Conservation (phyloP, 2,888 invertebrate species). For the Caenorhabditis imperialis region DNA sequence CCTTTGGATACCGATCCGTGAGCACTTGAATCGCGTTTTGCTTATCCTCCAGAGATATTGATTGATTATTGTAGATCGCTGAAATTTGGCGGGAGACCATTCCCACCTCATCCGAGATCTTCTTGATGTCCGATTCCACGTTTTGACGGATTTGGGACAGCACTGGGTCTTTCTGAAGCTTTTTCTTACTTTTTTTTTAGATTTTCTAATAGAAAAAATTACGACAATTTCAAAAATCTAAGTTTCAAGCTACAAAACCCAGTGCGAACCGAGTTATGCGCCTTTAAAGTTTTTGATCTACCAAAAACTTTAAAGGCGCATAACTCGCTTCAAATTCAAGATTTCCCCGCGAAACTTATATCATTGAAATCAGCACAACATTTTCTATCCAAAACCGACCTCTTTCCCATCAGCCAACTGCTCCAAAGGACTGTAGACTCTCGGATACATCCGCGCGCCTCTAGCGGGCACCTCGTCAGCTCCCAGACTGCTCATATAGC, state of each 20-base stretch:
- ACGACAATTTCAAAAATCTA: no score
- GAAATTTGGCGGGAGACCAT: constrained; percentile 35
- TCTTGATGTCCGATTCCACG: constrained; percentile 40
- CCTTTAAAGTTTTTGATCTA: no score
- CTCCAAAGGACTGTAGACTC: constrained; percentile 25
- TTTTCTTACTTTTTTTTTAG: no score
- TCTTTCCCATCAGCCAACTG: constrained; percentile 19
- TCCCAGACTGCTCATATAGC: constrained; percentile 29
- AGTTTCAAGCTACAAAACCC: background rate
- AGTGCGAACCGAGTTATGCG: no score
- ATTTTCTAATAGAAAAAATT: no score
- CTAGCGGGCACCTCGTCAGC: constrained; percentile 15
- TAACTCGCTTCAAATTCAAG: no score
- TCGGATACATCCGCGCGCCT: constrained; percentile 28
- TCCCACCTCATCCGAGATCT: constrained; percentile 46
- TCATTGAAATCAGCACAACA: no score
- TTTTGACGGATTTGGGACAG: constrained; percentile 34
- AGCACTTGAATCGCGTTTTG: constrained; percentile 9
- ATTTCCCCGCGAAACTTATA: no score
- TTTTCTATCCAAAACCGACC: no score
- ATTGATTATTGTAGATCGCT: constrained; percentile 28
- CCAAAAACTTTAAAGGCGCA: no score
- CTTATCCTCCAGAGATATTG: constrained; percentile 14
- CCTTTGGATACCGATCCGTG: constrained; percentile 34
- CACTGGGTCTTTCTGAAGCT: constrained; percentile 33